Percentiles rank a stretch among this genome's conserved stretches.
Conservation (phyloP, 2,113 vertebrate genomes). For the Phyllostomus discolor region DNA sequence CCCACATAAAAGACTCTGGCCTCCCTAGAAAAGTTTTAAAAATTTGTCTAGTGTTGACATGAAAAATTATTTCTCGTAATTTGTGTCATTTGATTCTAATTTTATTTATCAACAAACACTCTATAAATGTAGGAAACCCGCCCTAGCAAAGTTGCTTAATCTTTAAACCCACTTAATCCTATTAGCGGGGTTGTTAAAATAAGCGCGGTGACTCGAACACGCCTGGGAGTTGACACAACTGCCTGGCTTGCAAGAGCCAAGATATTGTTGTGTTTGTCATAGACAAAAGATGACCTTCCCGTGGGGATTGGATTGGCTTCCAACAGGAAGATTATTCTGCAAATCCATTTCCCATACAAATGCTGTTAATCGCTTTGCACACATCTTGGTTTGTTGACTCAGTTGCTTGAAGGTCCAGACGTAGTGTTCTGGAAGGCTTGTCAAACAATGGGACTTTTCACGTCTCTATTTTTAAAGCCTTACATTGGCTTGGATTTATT, state of each 20-base stretch:
- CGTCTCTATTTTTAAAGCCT: conserved; percentile 46
- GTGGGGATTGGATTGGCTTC: conserved; percentile 21
- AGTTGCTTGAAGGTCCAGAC: background rate
- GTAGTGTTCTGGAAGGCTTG: background rate
- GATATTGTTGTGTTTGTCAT: conserved; percentile 18
- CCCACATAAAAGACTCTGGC: background rate
- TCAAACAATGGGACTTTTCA: background rate
- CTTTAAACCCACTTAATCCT: conserved; percentile 46
- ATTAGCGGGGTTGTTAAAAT: conserved; percentile 22
- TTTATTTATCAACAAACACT: conserved; percentile 38
- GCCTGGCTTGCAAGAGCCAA: background rate
- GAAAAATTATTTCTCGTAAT: conserved; percentile 33
- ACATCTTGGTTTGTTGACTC: background rate
- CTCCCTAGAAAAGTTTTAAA: conserved; percentile 12
- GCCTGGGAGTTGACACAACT: conserved; percentile 36
- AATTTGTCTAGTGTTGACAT: conserved; percentile 34
- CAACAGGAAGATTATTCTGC: conserved; percentile 24
- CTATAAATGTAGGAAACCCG: conserved; percentile 24
- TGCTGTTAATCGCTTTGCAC: background rate
- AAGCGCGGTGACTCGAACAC: conserved; percentile 25
- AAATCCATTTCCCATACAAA: background rate
- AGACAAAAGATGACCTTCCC: conserved; percentile 22
- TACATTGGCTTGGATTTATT: conserved; percentile 45
- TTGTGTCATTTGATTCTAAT: conserved; percentile 32
- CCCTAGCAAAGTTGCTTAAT: conserved; percentile 22